Evolutionary conservation across 2,113 vertebrate genomes (phyloP).

Genomic region (Manacus vitellinus): DNA sequence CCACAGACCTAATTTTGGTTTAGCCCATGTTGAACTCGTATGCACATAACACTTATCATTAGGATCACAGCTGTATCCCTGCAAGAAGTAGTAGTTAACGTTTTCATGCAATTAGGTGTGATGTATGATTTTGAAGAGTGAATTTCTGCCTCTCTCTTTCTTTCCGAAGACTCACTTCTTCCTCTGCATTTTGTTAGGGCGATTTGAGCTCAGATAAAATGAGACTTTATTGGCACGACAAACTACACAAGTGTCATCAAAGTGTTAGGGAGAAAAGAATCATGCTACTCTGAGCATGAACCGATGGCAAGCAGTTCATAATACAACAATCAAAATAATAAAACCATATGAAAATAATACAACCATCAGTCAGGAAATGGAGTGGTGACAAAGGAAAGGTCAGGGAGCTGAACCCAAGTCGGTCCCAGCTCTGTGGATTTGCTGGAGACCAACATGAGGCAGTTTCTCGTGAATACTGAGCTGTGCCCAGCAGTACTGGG

Average conservation of each 20-base stretch:
- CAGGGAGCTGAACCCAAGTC: background rate
- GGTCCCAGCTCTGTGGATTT: background rate
- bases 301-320: accelerated
- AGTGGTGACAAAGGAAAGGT: background rate
- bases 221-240: background rate
- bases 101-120: background rate
- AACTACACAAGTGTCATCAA: background rate
- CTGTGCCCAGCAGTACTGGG: background rate
- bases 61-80: background rate
- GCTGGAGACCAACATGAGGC: background rate
- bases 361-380: background rate
- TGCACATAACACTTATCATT: background rate
- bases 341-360: background rate
- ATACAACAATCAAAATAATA: background rate
- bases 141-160: background rate
- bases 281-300: background rate
- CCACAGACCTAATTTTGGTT: background rate
- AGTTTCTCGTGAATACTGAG: background rate
- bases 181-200: background rate
- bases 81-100: background rate
- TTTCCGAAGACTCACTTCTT: background rate
- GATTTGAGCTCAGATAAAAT: background rate
- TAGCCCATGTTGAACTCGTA: background rate
- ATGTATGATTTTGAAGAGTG: background rate
- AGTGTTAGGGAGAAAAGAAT: background rate